Evolutionary conservation across 2,797 vertebrate species (phyloP).

Genomic region (Malacoraja senta): DNA sequence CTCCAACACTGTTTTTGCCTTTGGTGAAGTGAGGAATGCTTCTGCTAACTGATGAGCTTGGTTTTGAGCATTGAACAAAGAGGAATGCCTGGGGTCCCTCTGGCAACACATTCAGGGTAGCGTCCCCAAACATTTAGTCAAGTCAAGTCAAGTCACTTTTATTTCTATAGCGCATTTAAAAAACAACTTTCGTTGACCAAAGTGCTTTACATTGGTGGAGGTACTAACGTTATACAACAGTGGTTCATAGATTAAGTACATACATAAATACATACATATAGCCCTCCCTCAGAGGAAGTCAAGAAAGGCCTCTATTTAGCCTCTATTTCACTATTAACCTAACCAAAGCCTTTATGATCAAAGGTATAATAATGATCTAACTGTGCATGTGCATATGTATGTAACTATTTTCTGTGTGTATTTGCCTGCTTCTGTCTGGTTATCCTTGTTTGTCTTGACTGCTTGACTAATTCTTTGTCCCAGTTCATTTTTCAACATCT

Average conservation of each 20-base stretch:
- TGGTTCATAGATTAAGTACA: no score
- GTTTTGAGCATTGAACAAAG: neutral
- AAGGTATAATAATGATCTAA: neutral
- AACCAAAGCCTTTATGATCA: neutral
- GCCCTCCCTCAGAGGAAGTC: no score
- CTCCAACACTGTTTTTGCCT: neutral
- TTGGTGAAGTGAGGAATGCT: neutral
- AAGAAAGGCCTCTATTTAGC: no score
- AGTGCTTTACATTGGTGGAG: no score
- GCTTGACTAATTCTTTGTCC: neutral
- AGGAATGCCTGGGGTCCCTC: neutral
- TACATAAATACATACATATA: no score
- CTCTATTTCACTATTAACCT: neutral
- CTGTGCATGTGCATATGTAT: neutral
- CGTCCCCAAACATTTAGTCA: neutral
- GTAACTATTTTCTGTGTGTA: neutral
- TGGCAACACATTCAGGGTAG: neutral
- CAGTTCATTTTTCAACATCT: neutral
- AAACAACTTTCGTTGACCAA: no score
- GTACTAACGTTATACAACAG: no score
- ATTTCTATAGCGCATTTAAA: no score
- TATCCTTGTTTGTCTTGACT: neutral
- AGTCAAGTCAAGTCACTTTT: no score
- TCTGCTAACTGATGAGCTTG: neutral
- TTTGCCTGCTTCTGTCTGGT: neutral